Evolutionary conservation across 2,888 invertebrate species (phyloP), one percentile per base, ranked within the genome.

Genomic region (Ecdyonurus torrentis): DNA sequence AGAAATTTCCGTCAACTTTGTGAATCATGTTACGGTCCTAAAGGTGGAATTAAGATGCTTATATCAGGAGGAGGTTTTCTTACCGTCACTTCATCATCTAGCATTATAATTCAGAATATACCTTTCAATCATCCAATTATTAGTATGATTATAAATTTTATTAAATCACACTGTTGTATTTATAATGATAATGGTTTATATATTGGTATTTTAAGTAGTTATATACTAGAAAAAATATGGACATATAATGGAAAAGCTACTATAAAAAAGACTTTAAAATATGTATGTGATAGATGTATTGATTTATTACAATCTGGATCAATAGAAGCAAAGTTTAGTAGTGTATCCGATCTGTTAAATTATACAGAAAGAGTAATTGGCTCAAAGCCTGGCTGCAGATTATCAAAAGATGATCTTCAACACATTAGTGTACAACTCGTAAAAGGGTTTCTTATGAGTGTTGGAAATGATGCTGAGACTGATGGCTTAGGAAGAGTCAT

Each of bases 41-140:
- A 59, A 23, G 64, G 64, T n/a, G 60, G 65, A 19, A n/a, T 67
- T 15, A 66, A 67, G 63, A 61, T 67, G 2, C 7, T 67, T 7
- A 55, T 64, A 2, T 63, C 67, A 23, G 60, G 53, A 20, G 67
- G 64, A 37, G 66, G 66, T 7, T 60, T 62, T 50, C 37, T 25
- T 1, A 58, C 63, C 1, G 52, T 65, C 2, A 66, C 67, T 2
- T 64, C 65, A 23, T 60, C 66, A 10, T 66, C 66, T 1, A 58
- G 55, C 22, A 65, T 65, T 52, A 52, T 67, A 7, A 2, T 67
- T 10, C 60, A 60, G 20, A 63, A 63, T 55, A 25, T 66, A 22
- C 23, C 58, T 23, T n/a, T 65, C 10, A 50, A 62, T 37, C 55
- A 66, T 52, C 67, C 67, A 2, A 60, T 67, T 22, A 64, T 66